Conservation (phyloP, 2,113 vertebrate genomes). For the Myotis brandtii region DNA sequence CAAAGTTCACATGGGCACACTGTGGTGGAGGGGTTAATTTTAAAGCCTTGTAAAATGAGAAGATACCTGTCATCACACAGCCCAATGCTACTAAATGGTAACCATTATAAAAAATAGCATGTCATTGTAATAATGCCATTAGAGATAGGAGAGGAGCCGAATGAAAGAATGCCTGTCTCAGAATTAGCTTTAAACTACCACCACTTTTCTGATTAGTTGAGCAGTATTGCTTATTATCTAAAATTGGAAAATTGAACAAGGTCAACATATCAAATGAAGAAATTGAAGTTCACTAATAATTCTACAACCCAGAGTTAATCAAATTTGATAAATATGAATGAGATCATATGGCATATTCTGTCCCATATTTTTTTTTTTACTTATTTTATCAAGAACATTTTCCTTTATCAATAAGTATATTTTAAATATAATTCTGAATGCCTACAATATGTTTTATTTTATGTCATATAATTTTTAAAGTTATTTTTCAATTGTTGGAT, state of each 20-base stretch:
- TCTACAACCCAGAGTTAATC: not conserved
- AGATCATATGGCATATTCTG: not conserved
- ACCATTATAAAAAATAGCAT: not conserved
- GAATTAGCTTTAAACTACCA: not conserved
- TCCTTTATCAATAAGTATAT: not conserved
- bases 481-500: not conserved
- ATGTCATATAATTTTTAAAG: not conserved
- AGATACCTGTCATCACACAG: not conserved
- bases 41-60: not conserved
- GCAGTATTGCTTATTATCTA: constrained; percentile 23
- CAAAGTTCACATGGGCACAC: not conserved
- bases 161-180: not conserved
- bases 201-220: constrained; percentile 31
- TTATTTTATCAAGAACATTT: constrained; percentile 34
- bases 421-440: constrained; percentile 32
- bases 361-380: not conserved
- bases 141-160: not conserved
- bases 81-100: not conserved
- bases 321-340: not conserved
- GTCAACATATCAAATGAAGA: constrained; percentile 27
- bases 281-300: constrained; percentile 16
- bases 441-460: not conserved
- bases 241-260: constrained; percentile 48
- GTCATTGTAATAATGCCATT: not conserved
- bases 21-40: not conserved